Conservation (phyloP, 2,113 vertebrate genomes). For the Pollachius pollachius region DNA sequence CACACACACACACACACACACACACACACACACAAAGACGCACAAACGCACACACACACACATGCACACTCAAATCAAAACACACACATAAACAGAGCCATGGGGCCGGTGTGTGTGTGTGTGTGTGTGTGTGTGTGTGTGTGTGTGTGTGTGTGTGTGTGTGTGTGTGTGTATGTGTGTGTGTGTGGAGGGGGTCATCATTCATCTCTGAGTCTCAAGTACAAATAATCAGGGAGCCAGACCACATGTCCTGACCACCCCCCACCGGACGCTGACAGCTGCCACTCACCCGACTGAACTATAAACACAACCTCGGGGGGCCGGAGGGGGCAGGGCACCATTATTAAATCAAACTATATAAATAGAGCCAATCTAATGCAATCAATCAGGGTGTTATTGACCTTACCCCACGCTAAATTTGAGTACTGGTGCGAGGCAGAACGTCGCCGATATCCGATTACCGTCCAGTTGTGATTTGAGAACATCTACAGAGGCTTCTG, state of each 20-base stretch:
- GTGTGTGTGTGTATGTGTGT: too few species aligned
- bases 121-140: too few species aligned
- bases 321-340: conserved; percentile 1
- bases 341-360: conserved; percentile 64
- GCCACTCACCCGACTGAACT: conserved; percentile 56
- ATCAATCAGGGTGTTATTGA: conserved; percentile 64
- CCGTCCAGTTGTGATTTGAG: conserved; percentile 46
- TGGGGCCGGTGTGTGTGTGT: conserved; percentile 21
- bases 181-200: conserved; percentile 58
- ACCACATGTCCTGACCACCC: conserved; percentile 57
- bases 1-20: background rate
- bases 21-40: background rate
- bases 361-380: conserved; percentile 61
- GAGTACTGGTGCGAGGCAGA: conserved; percentile 51
- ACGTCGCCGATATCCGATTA: conserved; percentile 57
- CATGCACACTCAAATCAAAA: conserved; percentile 14
- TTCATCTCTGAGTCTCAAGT: conserved; percentile 58
- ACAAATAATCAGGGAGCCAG: conserved; percentile 69
- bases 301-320: conserved; percentile 50
- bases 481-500: conserved; percentile 34
- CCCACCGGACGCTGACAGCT: conserved; percentile 51
- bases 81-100: conserved; percentile 32
- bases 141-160: too few species aligned
- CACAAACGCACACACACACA: conserved; percentile 1
- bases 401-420: conserved; percentile 48